A percentile compares a stretch with the other conserved stretches of the same genome.
Conservation (phyloP, 2,888 invertebrate genomes). For the Watsonalla cultraria region DNA sequence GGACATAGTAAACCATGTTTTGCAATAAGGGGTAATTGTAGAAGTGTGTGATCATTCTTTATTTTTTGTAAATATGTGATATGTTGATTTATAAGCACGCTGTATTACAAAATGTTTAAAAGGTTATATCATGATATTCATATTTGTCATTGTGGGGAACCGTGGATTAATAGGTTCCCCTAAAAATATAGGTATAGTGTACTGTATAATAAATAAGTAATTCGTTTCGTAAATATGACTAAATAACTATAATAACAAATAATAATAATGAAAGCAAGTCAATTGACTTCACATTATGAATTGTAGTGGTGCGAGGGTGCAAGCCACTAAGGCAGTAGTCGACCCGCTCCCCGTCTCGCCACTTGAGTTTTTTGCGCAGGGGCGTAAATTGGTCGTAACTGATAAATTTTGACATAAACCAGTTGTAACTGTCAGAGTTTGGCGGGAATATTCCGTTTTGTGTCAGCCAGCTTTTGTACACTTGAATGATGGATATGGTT, state of each 20-base stretch:
- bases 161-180: no score
- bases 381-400: slow-evolving; percentile 65
- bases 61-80: no score
- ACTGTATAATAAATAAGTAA: no score
- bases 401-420: slow-evolving; percentile 75
- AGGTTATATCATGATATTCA: no score
- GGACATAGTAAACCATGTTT: no score
- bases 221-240: neutral
- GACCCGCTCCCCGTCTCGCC: slow-evolving; percentile 33
- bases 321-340: slow-evolving; percentile 24
- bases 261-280: slow-evolving; percentile 68
- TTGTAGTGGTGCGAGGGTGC: slow-evolving; percentile 26
- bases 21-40: no score
- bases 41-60: no score
- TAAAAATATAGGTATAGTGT: no score
- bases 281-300: slow-evolving; percentile 51
- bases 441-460: slow-evolving; percentile 56
- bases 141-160: no score
- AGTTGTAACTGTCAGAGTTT: slow-evolving; percentile 64
- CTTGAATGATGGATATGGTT: slow-evolving; percentile 47
- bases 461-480: slow-evolving; percentile 60
- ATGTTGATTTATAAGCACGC: no score
- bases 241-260: slow-evolving; percentile 22
- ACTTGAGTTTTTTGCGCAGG: slow-evolving; percentile 65
- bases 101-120: no score